Evolutionary conservation across 2,888 invertebrate species (phyloP).

Genomic region (Polydrusus pterygomalis): DNA sequence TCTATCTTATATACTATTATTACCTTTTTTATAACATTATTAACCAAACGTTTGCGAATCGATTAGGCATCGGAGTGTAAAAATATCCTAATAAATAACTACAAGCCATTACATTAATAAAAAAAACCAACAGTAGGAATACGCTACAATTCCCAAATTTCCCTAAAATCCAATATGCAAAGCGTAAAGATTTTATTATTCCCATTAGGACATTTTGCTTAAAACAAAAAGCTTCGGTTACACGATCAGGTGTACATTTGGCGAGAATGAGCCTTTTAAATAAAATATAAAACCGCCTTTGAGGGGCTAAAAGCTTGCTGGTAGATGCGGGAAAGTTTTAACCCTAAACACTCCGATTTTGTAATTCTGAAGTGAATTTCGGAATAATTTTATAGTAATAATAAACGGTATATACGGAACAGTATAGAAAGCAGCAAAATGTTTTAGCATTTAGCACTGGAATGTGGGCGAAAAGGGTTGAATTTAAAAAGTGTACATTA

Average conservation of each 20-base stretch:
- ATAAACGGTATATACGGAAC: too few species aligned
- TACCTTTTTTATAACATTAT: neutral
- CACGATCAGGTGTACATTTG: slow-evolving; percentile 27
- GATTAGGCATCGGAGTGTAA: too few species aligned
- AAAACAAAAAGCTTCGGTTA: slow-evolving; percentile 18
- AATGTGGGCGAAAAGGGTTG: neutral
- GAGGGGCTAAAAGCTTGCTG: slow-evolving; percentile 28
- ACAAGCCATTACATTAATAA: neutral
- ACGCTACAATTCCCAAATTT: neutral
- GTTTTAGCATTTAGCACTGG: neutral
- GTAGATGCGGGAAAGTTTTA: slow-evolving; percentile 4
- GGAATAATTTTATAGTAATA: slow-evolving; percentile 8
- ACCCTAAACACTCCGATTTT: neutral
- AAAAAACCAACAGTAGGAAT: neutral
- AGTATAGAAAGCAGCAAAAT: neutral
- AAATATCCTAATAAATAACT: too few species aligned
- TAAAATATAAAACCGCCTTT: slow-evolving; percentile 37
- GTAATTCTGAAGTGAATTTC: neutral
- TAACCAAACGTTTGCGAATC: too few species aligned
- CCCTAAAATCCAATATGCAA: slow-evolving; percentile 5
- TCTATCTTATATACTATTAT: too few species aligned
- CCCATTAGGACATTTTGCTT: slow-evolving; percentile 17
- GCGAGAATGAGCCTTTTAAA: slow-evolving; percentile 34
- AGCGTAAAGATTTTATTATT: slow-evolving; percentile 19
- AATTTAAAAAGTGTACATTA: too few species aligned